Percentiles rank a stretch among this genome's conserved stretches.
These are phyloP conservation scores for Ernsta delagoae DNA, from an alignment of 2,888 invertebrate genomes.

Conservation along the genomic window DNA sequence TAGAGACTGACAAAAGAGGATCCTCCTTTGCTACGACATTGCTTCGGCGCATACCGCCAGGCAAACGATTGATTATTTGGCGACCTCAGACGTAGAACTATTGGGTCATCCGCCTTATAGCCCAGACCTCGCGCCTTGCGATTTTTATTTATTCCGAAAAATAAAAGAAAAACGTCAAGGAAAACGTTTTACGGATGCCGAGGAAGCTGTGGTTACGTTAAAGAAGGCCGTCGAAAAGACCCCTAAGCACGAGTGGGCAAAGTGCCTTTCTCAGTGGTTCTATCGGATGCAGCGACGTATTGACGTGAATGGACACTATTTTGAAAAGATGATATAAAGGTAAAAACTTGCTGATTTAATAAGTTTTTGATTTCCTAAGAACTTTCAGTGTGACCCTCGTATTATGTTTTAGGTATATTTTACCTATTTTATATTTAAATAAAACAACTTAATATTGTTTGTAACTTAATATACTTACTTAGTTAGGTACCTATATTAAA, in stretches of 20 bases:
- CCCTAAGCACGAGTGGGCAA: slow-evolving; percentile 26
- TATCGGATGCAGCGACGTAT: slow-evolving; percentile 11
- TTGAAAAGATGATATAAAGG: neutral
- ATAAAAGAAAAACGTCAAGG: slow-evolving; percentile 30
- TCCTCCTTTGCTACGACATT: slow-evolving; percentile 1
- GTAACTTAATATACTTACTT: slow-evolving; percentile 13
- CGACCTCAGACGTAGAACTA: neutral
- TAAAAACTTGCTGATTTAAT: neutral
- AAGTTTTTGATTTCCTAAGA: neutral
- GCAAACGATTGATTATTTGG: neutral
- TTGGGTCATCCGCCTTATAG: slow-evolving; percentile 1
- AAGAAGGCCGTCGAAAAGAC: slow-evolving; percentile 32
- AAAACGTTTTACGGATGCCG: slow-evolving; percentile 25
- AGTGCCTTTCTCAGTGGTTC: slow-evolving; percentile 30
- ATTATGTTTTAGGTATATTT: neutral
- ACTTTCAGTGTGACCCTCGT: slow-evolving; percentile 2
- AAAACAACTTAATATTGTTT: slow-evolving; percentile 12
- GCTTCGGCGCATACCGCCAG: neutral
- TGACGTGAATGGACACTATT: neutral
- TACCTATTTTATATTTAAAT: neutral
- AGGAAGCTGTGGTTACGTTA: slow-evolving; percentile 30
- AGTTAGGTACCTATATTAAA: too few relatives aligned
- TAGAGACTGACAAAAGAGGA: slow-evolving; percentile 14
- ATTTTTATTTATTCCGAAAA: slow-evolving; percentile 23
- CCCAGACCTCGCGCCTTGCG: neutral